Conservation (phyloP, 1,140 invertebrate genomes). For the Helicoverpa armigera region DNA sequence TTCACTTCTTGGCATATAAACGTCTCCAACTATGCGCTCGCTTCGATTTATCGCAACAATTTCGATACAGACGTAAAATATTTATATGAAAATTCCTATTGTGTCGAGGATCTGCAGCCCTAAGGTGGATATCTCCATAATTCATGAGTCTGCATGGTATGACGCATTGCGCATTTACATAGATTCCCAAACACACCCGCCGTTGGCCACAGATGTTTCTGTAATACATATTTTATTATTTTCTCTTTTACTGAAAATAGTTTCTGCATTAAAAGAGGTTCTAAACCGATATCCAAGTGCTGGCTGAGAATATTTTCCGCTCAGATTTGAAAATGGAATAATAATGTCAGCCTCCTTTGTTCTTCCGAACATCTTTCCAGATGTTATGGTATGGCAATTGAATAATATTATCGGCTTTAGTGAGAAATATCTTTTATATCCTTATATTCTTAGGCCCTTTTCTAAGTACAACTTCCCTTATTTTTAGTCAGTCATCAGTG, state of each 20-base stretch:
- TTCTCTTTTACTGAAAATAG: conserved; percentile 59
- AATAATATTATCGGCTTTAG: no score
- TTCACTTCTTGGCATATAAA: not conserved
- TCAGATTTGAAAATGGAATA: conserved; percentile 26
- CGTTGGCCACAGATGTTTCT: conserved; percentile 65
- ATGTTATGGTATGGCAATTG: not conserved
- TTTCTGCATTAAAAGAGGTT: conserved; percentile 52
- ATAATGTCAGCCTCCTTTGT: not conserved
- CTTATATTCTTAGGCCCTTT: no score
- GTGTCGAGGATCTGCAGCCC: conserved; percentile 52
- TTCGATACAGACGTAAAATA: conserved; percentile 43
- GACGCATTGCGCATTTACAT: conserved; percentile 74
- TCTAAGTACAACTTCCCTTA: no score
- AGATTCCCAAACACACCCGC: conserved; percentile 62
- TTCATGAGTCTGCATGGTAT: conserved; percentile 66
- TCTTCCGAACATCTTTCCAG: not conserved
- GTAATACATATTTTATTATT: conserved; percentile 72
- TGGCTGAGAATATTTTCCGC: not conserved
- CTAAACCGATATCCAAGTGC: conserved; percentile 29
- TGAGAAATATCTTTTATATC: no score
- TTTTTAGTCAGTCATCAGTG: no score
- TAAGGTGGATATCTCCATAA: conserved; percentile 59
- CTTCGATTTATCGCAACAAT: conserved; percentile 25
- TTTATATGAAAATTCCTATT: conserved; percentile 49
- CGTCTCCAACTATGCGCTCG: not conserved